Percentiles rank a stretch among this genome's conserved stretches.
These are phyloP conservation scores for Leptestheria dahalacensis DNA, from an alignment of 1,140 invertebrate species.

Conservation along the genomic window DNA sequence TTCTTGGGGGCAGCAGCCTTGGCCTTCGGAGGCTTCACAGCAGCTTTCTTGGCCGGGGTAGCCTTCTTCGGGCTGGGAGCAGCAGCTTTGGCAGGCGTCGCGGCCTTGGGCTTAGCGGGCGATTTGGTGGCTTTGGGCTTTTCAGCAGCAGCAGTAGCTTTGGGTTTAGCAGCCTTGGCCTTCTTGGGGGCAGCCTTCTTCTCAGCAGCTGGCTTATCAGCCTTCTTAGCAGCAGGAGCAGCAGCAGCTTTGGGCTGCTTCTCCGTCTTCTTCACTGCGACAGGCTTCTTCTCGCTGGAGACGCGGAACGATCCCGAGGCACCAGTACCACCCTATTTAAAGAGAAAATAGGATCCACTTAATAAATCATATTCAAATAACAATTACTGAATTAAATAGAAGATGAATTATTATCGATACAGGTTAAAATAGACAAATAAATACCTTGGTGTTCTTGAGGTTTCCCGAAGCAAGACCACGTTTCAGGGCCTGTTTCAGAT, in stretches of 20 bases:
- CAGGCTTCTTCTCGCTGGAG: slow-evolving; percentile 14
- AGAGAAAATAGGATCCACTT: neutral
- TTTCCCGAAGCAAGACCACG: slow-evolving; percentile 35
- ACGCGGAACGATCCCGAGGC: slow-evolving; percentile 15
- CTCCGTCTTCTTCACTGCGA: slow-evolving; percentile 23
- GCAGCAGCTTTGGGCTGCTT: slow-evolving; percentile 39
- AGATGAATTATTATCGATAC: neutral
- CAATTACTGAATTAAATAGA: neutral
- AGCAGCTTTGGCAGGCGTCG: slow-evolving; percentile 13
- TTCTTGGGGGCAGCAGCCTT: slow-evolving; percentile 14
- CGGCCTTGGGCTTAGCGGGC: slow-evolving; percentile 19
- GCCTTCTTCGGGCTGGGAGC: neutral
- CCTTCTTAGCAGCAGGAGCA: slow-evolving; percentile 17
- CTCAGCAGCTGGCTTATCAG: slow-evolving; percentile 20
- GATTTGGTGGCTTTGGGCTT: slow-evolving; percentile 21
- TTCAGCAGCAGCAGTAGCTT: slow-evolving; percentile 12
- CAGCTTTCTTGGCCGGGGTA: neutral
- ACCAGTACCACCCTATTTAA: slow-evolving; percentile 6
- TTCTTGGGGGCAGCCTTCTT: slow-evolving; percentile 20
- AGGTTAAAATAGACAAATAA: neutral
- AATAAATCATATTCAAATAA: neutral
- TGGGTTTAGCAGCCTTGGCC: slow-evolving; percentile 4
- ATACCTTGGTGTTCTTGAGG: slow-evolving; percentile 22
- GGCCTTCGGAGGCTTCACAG: neutral
- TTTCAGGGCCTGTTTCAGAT: slow-evolving; percentile 41